Evolutionary conservation across 2,888 invertebrate genomes (phyloP), one percentile per base, ranked within the genome.

Genomic region (Zeuzera pyrina): DNA sequence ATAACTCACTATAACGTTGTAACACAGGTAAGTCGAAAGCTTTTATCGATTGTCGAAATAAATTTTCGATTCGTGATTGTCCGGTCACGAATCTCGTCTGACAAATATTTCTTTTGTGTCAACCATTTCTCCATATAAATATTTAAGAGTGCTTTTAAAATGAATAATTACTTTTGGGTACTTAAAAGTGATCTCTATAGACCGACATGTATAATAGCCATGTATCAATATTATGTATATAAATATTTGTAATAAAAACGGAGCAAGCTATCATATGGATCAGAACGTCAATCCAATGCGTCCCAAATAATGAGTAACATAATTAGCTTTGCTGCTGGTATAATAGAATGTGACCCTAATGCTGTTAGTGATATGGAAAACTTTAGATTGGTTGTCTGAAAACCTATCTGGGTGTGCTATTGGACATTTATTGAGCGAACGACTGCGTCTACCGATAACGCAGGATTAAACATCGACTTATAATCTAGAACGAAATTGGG

Each of bases 401-500:
- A 38, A 45, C 41, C 47, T 56, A 57, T 54, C 50, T 52, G 44
- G 50, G 52, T 46, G 41, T 43, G 37, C 44, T 47, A 42, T 43
- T 52, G 52, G 53, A 63, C 56, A 62, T 59, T 66, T 68, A 66
- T 66, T 46, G 57, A 57, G 39, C 52, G 60, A 34, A 31, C 35
- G 39, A 60, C 57, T 63, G 60, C 50, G 58, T 57, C 51, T 59
- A 56, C 51, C 52, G 67, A 69, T 69, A 70, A 64, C 58, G 55
- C 48, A 49, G 64, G 63, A 66, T 66, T 67, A 64, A 59, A 58
- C 60, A 51, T 50, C 52, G 54, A 53, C 49, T 50, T 52, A 52
- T 54, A 61, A 65, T 65, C 57, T 59, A 52, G 42, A 56, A 48
- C 53, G 35, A 58, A 61, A 60, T 60, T 49, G 53, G 50, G 55